These are phyloP conservation scores for Irena cyanogastra DNA, from an alignment of 2,113 vertebrate species.

Conservation along the genomic window DNA sequence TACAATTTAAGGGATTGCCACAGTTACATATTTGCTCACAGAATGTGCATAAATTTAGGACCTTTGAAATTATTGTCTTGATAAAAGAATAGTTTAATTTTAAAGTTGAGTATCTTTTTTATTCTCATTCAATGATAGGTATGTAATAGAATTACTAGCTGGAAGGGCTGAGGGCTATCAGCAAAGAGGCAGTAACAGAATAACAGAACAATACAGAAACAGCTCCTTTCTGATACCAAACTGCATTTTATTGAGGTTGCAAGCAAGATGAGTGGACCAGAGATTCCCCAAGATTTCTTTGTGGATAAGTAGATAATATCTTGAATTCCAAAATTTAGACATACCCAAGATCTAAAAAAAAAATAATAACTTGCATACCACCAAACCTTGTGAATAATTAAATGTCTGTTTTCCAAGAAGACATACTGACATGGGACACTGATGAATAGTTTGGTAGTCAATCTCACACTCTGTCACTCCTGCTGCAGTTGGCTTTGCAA, in stretches of 20 bases:
- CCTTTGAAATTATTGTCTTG: not conserved
- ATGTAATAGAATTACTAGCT: not conserved
- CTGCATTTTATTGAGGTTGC: not conserved
- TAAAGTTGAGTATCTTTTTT: not conserved
- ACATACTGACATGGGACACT: not conserved
- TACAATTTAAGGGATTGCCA: not conserved
- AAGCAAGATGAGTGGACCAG: not conserved
- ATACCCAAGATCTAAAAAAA: not conserved
- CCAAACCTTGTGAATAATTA: not conserved
- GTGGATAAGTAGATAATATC: not conserved
- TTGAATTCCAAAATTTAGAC: not conserved
- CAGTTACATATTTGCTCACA: not conserved
- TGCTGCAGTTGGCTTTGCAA: not conserved
- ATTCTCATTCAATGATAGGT: not conserved
- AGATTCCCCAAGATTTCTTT: not conserved
- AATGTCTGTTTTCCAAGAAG: not conserved
- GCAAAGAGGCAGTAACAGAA: not conserved
- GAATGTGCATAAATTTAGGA: not conserved
- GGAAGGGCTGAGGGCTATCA: not conserved
- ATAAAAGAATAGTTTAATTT: not conserved
- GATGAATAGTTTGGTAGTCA: not conserved
- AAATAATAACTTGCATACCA: not conserved
- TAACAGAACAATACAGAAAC: not conserved
- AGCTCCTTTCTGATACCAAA: not conserved
- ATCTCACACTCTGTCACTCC: not conserved